phyloP scores from a whole-genome alignment of 2,797 vertebrate species.

The Rhabdophis nuchalis region DNA sequence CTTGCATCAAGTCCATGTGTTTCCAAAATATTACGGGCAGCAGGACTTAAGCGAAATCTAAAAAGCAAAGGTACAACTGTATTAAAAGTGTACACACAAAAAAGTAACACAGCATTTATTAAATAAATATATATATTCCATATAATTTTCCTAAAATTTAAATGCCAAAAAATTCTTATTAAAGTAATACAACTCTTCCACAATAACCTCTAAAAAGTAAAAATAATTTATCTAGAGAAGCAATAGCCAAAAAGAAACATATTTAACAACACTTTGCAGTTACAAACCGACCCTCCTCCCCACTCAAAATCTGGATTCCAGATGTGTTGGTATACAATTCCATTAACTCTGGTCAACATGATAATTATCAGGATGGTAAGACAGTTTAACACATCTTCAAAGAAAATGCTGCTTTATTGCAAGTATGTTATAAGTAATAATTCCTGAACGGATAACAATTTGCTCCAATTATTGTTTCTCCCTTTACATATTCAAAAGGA shows the following conservation, averaged over 20 bases:
- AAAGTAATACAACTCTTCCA: not conserved
- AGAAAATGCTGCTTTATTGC: not conserved
- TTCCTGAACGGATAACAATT: no score
- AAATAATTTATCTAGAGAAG: not conserved
- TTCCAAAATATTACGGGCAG: slow-evolving; percentile 89
- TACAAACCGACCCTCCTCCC: not conserved
- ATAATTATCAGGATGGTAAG: not conserved
- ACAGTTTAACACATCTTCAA: not conserved
- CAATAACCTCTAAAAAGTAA: not conserved
- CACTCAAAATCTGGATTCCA: not conserved
- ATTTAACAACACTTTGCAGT: not conserved
- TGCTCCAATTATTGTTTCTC: not conserved
- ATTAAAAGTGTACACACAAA: not conserved
- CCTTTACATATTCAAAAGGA: not conserved
- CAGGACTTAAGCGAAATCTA: slow-evolving; percentile 90
- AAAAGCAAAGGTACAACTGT: slow-evolving; percentile 25
- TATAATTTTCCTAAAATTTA: not conserved
- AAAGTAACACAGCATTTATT: not conserved
- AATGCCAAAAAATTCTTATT: slow-evolving; percentile 16
- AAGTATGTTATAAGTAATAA: not conserved
- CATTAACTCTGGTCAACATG: not conserved
- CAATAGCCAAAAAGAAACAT: not conserved
- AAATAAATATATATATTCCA: not conserved
- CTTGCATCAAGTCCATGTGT: slow-evolving; percentile 81
- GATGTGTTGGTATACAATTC: not conserved